These are phyloP conservation scores for Coryphaenoides rupestris DNA, from an alignment of 2,113 vertebrate genomes.

Conservation along the genomic window DNA sequence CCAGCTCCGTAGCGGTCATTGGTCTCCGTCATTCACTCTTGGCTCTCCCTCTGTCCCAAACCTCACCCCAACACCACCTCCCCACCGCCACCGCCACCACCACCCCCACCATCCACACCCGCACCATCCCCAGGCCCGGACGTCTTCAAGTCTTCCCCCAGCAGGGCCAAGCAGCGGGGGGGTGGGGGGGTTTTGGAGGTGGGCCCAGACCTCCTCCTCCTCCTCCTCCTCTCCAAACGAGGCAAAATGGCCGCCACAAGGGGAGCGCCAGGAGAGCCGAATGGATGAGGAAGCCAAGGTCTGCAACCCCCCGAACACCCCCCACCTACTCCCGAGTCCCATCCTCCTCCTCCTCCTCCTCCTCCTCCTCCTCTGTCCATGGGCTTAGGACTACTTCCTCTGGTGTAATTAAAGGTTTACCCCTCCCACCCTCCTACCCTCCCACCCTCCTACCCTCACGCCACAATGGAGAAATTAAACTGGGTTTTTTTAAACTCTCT, in stretches of 20 bases:
- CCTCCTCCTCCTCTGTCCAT: conserved; percentile 47
- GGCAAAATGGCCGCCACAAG: conserved; percentile 29
- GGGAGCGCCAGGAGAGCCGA: conserved; percentile 20
- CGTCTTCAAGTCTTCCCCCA: conserved; percentile 52
- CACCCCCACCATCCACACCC: neutral
- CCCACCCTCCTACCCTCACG: neutral
- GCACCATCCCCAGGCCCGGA: conserved; percentile 40
- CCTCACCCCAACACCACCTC: conserved; percentile 9
- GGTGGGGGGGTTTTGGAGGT: conserved; percentile 40
- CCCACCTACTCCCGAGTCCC: conserved; percentile 17
- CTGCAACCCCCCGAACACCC: conserved; percentile 23
- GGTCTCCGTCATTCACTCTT: too few relatives aligned
- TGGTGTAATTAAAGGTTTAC: conserved; percentile 56
- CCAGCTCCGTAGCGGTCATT: too few relatives aligned
- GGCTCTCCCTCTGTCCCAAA: neutral
- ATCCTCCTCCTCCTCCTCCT: too few relatives aligned
- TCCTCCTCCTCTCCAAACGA: conserved; percentile 38
- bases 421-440: conserved; percentile 26
- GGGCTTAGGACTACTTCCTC: conserved; percentile 59
- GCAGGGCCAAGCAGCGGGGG: conserved; percentile 39
- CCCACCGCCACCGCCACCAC: conserved; percentile 1
- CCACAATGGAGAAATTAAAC: conserved; percentile 64
- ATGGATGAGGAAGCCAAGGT: conserved; percentile 12
- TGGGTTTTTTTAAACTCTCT: too few relatives aligned
- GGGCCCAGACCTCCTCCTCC: conserved; percentile 44